phyloP scores from a whole-genome alignment of 2,888 invertebrate species.

The Theodoxus fluviatilis region DNA sequence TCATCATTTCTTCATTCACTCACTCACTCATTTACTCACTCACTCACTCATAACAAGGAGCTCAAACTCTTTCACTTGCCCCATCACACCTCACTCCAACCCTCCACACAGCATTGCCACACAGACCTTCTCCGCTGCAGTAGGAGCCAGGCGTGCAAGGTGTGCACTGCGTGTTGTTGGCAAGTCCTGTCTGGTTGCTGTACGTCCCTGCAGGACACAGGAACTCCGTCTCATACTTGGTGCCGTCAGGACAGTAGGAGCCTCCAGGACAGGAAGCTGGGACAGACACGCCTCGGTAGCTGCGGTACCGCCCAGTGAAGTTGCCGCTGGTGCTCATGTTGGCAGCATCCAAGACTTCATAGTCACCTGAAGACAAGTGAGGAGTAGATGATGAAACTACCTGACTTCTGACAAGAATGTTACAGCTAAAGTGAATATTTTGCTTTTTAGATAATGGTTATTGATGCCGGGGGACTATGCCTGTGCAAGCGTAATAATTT shows the following conservation, averaged over 20 bases:
- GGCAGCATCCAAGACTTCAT: conserved; percentile 51
- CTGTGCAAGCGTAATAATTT: too few relatives aligned
- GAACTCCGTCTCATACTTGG: conserved; percentile 49
- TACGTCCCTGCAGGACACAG: conserved; percentile 58
- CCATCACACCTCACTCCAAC: not conserved
- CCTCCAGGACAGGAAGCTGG: conserved; percentile 57
- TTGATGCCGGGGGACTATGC: too few relatives aligned
- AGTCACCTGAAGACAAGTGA: conserved; percentile 48
- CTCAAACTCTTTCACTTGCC: not conserved
- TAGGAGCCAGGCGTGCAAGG: conserved; percentile 58
- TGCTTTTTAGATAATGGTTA: too few relatives aligned
- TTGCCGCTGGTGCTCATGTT: conserved; percentile 52
- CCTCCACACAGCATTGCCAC: too few relatives aligned
- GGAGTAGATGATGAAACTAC: not conserved
- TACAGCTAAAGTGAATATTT: not conserved
- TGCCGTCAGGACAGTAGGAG: conserved; percentile 56
- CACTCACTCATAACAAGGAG: not conserved
- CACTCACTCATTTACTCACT: not conserved
- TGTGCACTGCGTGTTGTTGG: conserved; percentile 51
- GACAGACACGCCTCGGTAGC: conserved; percentile 57
- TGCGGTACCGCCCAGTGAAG: conserved; percentile 53
- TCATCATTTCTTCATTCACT: not conserved
- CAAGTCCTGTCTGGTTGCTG: conserved; percentile 56
- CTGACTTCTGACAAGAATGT: not conserved
- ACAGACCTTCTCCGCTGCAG: conserved; percentile 56